Evolutionary conservation across 1,140 invertebrate genomes (phyloP).

Genomic region (Brachionus rotundiformis): DNA sequence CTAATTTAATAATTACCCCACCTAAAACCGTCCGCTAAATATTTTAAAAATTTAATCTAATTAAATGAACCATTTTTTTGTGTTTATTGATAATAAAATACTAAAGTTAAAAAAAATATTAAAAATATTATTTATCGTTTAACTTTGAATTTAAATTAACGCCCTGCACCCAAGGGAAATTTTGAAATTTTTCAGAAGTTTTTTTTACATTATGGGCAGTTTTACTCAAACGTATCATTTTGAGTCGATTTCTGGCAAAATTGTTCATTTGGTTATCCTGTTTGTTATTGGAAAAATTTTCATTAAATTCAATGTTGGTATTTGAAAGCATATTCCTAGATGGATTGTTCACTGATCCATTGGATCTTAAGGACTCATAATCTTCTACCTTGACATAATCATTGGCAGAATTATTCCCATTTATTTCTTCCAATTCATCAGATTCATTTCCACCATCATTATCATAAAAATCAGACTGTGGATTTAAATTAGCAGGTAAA

Average conservation of each 20-base stretch:
- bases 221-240: not conserved
- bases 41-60: too few species aligned
- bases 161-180: not conserved
- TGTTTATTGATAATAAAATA: too few species aligned
- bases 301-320: not conserved
- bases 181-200: not conserved
- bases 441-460: not conserved
- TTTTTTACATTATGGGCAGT: not conserved
- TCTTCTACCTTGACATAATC: slow-evolving; percentile 15
- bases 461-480: slow-evolving; percentile 38
- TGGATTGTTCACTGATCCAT: not conserved
- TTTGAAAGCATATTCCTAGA: not conserved
- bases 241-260: not conserved
- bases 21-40: too few species aligned
- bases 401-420: not conserved
- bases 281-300: not conserved
- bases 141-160: not conserved
- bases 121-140: not conserved
- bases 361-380: slow-evolving; percentile 30
- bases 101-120: not conserved
- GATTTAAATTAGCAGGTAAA: not conserved
- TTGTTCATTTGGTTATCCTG: not conserved
- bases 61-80: too few species aligned
- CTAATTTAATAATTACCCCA: too few species aligned
- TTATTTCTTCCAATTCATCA: not conserved